Conservation (phyloP, 2,888 invertebrate species). For the Nomada lathburiana region DNA sequence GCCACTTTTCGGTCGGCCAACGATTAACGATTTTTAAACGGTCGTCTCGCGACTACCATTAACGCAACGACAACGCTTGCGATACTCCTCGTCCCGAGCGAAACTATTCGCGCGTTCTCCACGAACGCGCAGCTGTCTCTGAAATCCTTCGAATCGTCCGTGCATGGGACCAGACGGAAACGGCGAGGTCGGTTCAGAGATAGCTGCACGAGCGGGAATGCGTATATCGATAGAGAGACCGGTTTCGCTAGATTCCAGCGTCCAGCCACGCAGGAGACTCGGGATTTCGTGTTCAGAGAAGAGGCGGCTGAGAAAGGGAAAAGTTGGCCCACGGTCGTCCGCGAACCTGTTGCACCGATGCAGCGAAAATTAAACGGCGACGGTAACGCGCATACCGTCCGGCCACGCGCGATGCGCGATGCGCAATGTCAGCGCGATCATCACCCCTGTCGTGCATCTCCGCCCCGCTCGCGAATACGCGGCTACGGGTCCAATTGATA, state of each 20-base stretch:
- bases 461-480: slow-evolving; percentile 2
- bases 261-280: neutral
- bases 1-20: neutral
- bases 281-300: neutral
- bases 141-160: neutral
- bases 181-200: neutral
- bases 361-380: slow-evolving; percentile 50
- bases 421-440: slow-evolving; percentile 54
- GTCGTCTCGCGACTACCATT: neutral
- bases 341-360: slow-evolving; percentile 62
- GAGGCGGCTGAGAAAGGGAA: neutral
- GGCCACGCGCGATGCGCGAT: neutral
- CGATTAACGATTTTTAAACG: slow-evolving; percentile 14
- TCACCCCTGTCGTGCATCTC: slow-evolving; percentile 54
- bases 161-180: neutral
- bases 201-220: too few relatives aligned
- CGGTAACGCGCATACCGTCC: neutral
- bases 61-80: neutral
- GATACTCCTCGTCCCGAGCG: neutral
- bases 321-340: neutral
- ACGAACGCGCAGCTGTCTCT: neutral
- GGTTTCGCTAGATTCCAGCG: slow-evolving; percentile 22
- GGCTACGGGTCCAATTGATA: slow-evolving; percentile 34
- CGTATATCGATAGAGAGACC: neutral
- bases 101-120: neutral